Base-by-base conservation (phyloP, 2,888 invertebrate species). In the Apotomis turbidana region DNA sequence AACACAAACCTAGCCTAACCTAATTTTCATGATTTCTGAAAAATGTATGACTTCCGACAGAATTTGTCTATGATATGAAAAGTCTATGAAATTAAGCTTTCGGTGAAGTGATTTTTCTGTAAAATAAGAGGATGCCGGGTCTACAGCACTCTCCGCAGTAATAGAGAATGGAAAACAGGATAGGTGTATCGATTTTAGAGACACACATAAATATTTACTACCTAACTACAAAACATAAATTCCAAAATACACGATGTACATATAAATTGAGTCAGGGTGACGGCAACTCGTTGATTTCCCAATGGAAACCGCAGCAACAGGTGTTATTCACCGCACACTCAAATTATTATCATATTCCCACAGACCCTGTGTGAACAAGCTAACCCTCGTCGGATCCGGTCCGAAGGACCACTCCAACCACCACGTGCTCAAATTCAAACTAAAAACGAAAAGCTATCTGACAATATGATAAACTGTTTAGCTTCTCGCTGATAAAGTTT, bases 231-330 rank as follows among this genome's bases (percentile, higher is more conserved):
- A 27, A 27, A 27, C 27, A 9, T 9, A 49, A 9, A 3, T 10
- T 3, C 0, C 5, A 49, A 49, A 49, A 9, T 9, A 44, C 3
- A 8, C 2, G 44, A 44, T 6, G 6, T 44, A 15, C 15, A 44
- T 5, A 44, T 1, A 60, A 44, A 60, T 15, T 5, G 10, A 15
- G 12, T 15, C 9, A 49, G 10, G 3, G 9, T 44, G 15, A 44
- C 59, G 46, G 9, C 44, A 15, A 10, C 15, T 27, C 46, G 5
- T 61, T 10, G 15, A 55, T 46, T 27, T 44, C 54, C 61, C n/a
- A 64, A 66, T 5, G 55, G 55, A 44, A 46, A 36, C 64, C 44
- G 10, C 44, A 66, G 55, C 55, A 66, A 66, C 66, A 66, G 66
- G 66, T 57, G 55, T 9, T 36, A 49, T 54, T 12, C 15, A 63